Evolutionary conservation across 2,888 invertebrate species (phyloP).

Genomic region (Cynaeus angustus): DNA sequence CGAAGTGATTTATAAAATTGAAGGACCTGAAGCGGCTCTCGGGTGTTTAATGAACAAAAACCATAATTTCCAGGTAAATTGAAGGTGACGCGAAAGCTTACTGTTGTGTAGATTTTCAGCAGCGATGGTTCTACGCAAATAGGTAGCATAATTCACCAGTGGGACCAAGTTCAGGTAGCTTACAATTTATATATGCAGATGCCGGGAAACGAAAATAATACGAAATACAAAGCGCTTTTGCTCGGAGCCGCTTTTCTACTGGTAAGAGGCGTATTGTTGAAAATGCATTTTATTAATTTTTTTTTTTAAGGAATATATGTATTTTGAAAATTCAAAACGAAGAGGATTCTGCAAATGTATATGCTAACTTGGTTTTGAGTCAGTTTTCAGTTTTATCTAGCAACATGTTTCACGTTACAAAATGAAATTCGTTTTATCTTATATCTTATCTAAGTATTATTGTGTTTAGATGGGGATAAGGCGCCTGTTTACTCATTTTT

Average conservation of each 20-base stretch:
- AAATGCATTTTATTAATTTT: slow-evolving; percentile 35
- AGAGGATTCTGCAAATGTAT: slow-evolving; percentile 58
- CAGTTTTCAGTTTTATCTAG: too few relatives aligned
- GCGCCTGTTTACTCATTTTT: too few relatives aligned
- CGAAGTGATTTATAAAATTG: slow-evolving; percentile 79
- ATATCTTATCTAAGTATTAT: too few relatives aligned
- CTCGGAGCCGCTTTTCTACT: slow-evolving; percentile 88
- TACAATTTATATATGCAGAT: slow-evolving; percentile 85
- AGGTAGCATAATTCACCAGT: slow-evolving; percentile 82
- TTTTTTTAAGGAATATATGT: slow-evolving; percentile 79
- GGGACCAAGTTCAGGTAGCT: slow-evolving; percentile 80
- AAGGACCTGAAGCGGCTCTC: slow-evolving; percentile 80
- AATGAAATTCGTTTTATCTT: too few relatives aligned
- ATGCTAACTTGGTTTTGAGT: slow-evolving; percentile 59
- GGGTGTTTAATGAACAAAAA: slow-evolving; percentile 75
- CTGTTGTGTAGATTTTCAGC: slow-evolving; percentile 72
- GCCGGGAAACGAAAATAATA: slow-evolving; percentile 81
- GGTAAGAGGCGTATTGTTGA: slow-evolving; percentile 77
- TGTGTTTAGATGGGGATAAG: too few relatives aligned
- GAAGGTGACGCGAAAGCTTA: too few relatives aligned
- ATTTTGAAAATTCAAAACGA: slow-evolving; percentile 75
- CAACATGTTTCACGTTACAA: not conserved
- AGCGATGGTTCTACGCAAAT: slow-evolving; percentile 77
- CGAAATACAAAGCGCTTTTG: slow-evolving; percentile 85
- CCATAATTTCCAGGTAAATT: slow-evolving; percentile 77